Percentiles rank a stretch among this genome's conserved stretches.
Conservation (phyloP, 1,140 invertebrate species). For the Neelides sp. region DNA sequence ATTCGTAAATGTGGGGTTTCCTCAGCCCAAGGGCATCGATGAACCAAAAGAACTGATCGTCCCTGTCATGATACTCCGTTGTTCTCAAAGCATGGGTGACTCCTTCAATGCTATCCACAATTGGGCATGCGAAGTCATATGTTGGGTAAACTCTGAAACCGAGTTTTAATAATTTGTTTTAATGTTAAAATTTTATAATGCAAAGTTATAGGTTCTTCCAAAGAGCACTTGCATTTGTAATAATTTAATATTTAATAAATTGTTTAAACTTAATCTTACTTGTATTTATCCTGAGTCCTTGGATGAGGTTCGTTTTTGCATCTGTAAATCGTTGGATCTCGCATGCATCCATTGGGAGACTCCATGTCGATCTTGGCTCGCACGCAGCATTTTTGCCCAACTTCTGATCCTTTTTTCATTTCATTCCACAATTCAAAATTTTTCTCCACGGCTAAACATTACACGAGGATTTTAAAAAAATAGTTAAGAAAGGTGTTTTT, state of each 20-base stretch:
- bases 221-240: neutral
- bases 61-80: slow-evolving; percentile 96
- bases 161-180: slow-evolving; percentile 19
- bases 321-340: slow-evolving; percentile 99
- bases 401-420: slow-evolving; percentile 75
- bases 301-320: slow-evolving; percentile 93
- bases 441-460: slow-evolving; percentile 57
- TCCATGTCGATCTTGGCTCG: slow-evolving; percentile 96
- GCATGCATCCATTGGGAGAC: slow-evolving; percentile 87
- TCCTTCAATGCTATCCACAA: slow-evolving; percentile 92
- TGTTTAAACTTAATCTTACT: slow-evolving; percentile 48
- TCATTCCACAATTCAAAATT: slow-evolving; percentile 88
- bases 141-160: slow-evolving; percentile 93
- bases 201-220: neutral
- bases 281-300: slow-evolving; percentile 85
- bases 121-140: slow-evolving; percentile 99
- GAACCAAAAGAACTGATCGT: slow-evolving; percentile 96
- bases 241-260: neutral
- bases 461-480: neutral
- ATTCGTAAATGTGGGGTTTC: slow-evolving; percentile 90
- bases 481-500: neutral
- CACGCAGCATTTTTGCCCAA: slow-evolving; percentile 77
- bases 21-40: slow-evolving; percentile 72
- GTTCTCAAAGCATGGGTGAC: slow-evolving; percentile 95
- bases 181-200: neutral